A percentile compares a stretch with the other conserved stretches of the same genome.
These are phyloP conservation scores for Emmelina monodactyla DNA, from an alignment of 2,888 invertebrate species.

Conservation along the genomic window DNA sequence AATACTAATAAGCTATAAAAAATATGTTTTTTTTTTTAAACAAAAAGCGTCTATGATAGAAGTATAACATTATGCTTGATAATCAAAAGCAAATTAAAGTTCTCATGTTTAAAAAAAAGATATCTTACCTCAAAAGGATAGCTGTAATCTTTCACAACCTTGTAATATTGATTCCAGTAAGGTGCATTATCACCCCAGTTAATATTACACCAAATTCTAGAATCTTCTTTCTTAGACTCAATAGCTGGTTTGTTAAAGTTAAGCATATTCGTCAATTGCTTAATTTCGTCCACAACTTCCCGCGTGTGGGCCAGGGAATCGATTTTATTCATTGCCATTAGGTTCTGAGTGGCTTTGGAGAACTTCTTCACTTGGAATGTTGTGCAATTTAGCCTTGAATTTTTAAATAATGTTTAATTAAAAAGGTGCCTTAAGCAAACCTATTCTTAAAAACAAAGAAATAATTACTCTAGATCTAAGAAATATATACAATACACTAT, in stretches of 20 bases:
- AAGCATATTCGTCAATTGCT: conserved; percentile 36
- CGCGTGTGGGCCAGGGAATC: conserved; percentile 34
- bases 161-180: conserved; percentile 57
- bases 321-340: conserved; percentile 40
- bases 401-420: no score
- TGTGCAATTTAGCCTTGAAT: conserved; percentile 50
- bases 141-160: conserved; percentile 37
- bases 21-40: no score
- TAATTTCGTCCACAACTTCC: conserved; percentile 43
- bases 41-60: no score
- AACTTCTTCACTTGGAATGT: conserved; percentile 46
- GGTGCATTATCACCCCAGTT: conserved; percentile 58
- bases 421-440: no score
- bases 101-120: no score
- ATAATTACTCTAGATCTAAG: neutral
- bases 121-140: conserved; percentile 47
- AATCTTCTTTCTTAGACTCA: conserved; percentile 17
- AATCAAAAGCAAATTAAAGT: no score
- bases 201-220: conserved; percentile 37
- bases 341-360: conserved; percentile 41
- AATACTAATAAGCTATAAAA: no score
- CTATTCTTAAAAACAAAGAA: no score
- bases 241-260: conserved; percentile 31
- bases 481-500: no score
- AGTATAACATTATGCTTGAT: no score